Percentiles rank a stretch among this genome's conserved stretches.
These are phyloP conservation scores for Grus americana DNA, from an alignment of 2,113 vertebrate genomes.

Conservation along the genomic window DNA sequence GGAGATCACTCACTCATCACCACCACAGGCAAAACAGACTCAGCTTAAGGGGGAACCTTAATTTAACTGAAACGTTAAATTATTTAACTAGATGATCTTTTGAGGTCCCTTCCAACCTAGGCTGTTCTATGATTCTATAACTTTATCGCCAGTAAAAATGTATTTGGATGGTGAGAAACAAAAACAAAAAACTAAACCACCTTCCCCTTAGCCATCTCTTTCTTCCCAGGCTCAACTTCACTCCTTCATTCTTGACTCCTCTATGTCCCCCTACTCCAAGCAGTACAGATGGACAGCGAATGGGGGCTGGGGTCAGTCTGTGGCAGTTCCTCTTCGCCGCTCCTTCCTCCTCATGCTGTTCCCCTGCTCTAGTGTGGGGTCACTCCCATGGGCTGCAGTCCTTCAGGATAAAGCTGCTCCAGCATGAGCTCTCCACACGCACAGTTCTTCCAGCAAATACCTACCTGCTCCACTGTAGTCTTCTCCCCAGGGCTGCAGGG, in stretches of 20 bases:
- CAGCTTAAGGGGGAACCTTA: background rate
- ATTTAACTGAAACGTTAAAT: background rate
- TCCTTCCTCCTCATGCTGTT: background rate
- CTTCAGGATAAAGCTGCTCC: background rate
- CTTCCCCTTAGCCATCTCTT: background rate
- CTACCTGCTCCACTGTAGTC: background rate
- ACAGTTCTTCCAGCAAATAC: background rate
- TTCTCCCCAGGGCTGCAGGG: background rate
- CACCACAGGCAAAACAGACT: background rate
- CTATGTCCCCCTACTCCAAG: no score
- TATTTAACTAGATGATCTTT: background rate
- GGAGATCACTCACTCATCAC: background rate
- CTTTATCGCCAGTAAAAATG: background rate
- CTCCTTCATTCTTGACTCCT: background rate
- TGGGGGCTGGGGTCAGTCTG: background rate
- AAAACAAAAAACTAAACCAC: background rate
- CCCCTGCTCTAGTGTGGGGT: background rate
- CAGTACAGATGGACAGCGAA: background rate
- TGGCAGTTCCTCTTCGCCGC: background rate
- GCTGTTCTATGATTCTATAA: background rate
- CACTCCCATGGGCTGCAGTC: background rate
- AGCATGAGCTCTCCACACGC: fast-evolving
- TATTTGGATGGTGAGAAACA: background rate
- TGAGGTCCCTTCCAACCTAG: background rate
- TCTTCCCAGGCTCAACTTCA: background rate